Evolutionary conservation across 2,113 vertebrate species (phyloP).

Genomic region (Dromas ardeola): DNA sequence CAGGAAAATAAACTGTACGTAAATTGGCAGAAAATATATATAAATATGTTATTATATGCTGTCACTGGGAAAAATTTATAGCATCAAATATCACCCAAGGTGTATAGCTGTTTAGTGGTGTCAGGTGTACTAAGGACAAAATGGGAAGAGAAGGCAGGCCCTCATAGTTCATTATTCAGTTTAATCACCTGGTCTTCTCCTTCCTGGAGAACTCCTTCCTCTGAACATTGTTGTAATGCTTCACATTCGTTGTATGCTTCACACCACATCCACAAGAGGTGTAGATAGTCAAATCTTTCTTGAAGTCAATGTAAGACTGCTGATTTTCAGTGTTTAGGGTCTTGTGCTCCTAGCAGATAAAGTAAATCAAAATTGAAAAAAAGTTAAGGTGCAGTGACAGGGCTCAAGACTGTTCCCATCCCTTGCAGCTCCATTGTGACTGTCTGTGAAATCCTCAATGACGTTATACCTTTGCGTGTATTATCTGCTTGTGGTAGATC

Average conservation of each 20-base stretch:
- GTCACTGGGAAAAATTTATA: neutral
- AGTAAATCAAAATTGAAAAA: neutral
- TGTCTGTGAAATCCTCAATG: neutral
- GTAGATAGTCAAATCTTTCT: neutral
- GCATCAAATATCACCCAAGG: neutral
- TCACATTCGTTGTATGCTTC: neutral
- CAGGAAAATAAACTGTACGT: neutral
- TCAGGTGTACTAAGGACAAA: neutral
- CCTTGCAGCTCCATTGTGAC: neutral
- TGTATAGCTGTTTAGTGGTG: neutral
- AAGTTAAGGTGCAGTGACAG: neutral
- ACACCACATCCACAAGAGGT: fast-evolving
- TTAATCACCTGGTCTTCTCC: neutral
- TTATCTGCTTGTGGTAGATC: constrained; percentile 40
- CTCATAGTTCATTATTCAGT: neutral
- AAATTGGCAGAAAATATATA: neutral
- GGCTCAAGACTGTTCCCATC: neutral
- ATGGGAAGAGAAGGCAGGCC: neutral
- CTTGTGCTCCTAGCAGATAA: neutral
- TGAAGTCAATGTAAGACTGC: neutral
- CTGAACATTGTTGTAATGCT: neutral
- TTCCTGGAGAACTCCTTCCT: neutral
- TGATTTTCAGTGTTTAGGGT: neutral
- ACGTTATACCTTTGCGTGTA: constrained; percentile 1
- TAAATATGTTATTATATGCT: neutral